Base-by-base conservation (phyloP, 1,140 invertebrate species). In the Ectropis grisescens region DNA sequence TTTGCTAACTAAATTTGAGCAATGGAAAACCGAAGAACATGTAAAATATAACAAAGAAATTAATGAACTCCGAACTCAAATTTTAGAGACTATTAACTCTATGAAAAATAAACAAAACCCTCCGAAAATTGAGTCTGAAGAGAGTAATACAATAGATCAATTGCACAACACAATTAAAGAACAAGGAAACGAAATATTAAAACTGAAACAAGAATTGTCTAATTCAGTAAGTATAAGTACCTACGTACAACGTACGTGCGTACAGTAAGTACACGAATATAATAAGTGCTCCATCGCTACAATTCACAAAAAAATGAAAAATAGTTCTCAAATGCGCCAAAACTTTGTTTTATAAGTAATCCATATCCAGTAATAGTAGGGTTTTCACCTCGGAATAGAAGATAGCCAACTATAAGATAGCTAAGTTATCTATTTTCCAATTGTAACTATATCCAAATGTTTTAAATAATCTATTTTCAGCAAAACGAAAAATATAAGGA, bases 31-130 rank as follows among this genome's bases (percentile, higher is more conserved):
- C 39, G 52, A 64, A 37, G 80, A 82, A 66, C 56, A 66, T 41
- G 72, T 49, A 46, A 84, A 65, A 58, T 82, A 67, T 49, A 72
- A 49, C 42, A 61, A 64, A 58, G 79, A 79, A 74, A 78, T 81
- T 49, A 69, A 52, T 33, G 37, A 58, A 9, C 48, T 83, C 37
- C 56, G 69, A 36, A 66, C 49, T 29, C 72, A 82, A 49, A 66
- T 82, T 26, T 36, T 66, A 14, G 57, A 64, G 39, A 58, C 61
- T 13, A 48, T 81, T 29, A 58, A 74, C 33, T 43, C 43, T 13
- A 49, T 71, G 11, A 82, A 76, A 49, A 57, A 68, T 28, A 66
- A 58, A 36, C 47, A 60, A 52, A 36, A 34, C 29, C 11, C 46
- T 34, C 37, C 59, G 24, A 32, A 38, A 37, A n/a, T n/a, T n/a